These are phyloP conservation scores for Anolis sagrei DNA, from an alignment of 2,113 vertebrate species.

Conservation along the genomic window DNA sequence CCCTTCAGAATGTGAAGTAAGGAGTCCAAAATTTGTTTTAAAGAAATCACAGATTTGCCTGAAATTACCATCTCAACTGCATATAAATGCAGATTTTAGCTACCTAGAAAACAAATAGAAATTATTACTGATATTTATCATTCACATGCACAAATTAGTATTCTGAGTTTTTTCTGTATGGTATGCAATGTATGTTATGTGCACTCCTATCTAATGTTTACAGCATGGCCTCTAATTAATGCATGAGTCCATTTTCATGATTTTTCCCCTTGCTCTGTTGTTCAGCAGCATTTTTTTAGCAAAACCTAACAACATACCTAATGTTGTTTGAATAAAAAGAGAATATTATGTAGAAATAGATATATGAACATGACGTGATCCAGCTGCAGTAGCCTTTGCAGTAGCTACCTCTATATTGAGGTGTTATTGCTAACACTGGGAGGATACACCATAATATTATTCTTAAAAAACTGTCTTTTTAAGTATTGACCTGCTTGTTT, in stretches of 20 bases:
- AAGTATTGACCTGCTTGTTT: not conserved
- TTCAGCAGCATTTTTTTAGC: not conserved
- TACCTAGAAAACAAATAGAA: not conserved
- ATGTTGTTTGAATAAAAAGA: not conserved
- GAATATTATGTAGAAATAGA: not conserved
- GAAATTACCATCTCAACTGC: too few species aligned
- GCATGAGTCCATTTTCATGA: not conserved
- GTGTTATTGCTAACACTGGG: too few species aligned
- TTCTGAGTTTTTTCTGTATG: too few species aligned
- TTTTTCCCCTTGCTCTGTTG: not conserved
- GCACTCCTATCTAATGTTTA: not conserved
- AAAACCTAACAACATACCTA: not conserved
- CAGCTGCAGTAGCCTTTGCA: too few species aligned
- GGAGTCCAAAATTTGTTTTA: too few species aligned
- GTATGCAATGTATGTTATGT: not conserved
- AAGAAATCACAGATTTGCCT: too few species aligned
- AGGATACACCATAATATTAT: not conserved
- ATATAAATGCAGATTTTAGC: too few species aligned
- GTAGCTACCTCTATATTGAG: too few species aligned
- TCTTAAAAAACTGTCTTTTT: not conserved
- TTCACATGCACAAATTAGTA: not conserved
- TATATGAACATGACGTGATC: not conserved
- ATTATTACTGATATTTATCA: not conserved
- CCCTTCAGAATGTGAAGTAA: too few species aligned
- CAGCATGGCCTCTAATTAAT: not conserved